Base-by-base conservation (phyloP, 2,797 vertebrate species). In the Oreochromis grahami region DNA sequence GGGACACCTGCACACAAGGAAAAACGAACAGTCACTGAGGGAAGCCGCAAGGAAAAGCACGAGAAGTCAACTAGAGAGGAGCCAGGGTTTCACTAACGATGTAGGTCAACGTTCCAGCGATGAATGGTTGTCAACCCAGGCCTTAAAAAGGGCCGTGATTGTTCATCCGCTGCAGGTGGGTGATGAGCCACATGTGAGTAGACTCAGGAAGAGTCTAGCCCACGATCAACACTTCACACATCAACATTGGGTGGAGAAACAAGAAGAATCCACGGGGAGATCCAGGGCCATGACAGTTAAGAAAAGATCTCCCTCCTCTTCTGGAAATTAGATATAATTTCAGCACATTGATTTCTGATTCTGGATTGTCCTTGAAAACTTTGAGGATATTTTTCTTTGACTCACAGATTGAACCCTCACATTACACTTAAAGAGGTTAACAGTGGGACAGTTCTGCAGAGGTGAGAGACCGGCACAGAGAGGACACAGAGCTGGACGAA, bases 61-160 rank as follows among this genome's bases (percentile, higher is more conserved):
- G 0, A 36, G 32, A 8, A 0, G 32, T 8, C 32, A 36, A 36
- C 17, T 13, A n/a, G 1, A n/a, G 58, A 1, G 58, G 17, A n/a
- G 58, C 32, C 17, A 34, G 4, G 17, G 58, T 60, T 60, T 60
- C 58, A 60, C 58, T 60, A 1, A 60, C 6, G 1, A 60, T 60
- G 17, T 2, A n/a, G 32, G 17, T 63, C 58, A n/a, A 63, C 1
- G 2, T 63, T 36, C 32, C 58, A 63, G 32, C 6, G 2, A 63
- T 63, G 58, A 36, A 36, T 60, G 32, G 58, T 2, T 60, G 58
- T 63, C 17, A 32, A 63, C 19, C n/a, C 0, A 2, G 7, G 32
- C 58, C 1, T 36, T 36, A 5, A 60, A 34, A 60, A 63, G 32
- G 58, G 58, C 17, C 7, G 3, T 1, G 58, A 63, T 63, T 36